Conservation (phyloP, 2,113 vertebrate species). For the Carassius auratus region DNA sequence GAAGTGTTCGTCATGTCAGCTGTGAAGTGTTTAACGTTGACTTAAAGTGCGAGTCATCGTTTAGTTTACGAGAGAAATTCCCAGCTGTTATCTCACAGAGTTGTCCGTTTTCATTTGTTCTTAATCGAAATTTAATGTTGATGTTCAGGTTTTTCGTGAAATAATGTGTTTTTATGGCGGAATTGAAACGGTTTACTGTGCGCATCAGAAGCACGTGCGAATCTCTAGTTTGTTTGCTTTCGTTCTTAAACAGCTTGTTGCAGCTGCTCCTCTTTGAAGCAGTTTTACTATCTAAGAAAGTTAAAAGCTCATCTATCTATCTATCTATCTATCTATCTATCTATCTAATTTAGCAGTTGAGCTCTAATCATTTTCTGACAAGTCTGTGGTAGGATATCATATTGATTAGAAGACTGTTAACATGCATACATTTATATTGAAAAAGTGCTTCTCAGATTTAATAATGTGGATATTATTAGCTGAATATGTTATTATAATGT, state of each 20-base stretch:
- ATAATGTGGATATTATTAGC: background rate
- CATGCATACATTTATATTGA: background rate
- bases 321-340: background rate
- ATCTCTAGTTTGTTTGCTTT: slow-evolving; percentile 38
- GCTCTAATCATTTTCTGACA: background rate
- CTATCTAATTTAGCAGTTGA: no score
- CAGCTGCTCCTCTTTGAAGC: slow-evolving; percentile 27
- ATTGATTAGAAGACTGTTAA: background rate
- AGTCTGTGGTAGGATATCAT: background rate
- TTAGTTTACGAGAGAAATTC: slow-evolving; percentile 16
- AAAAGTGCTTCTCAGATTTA: background rate
- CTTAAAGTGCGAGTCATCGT: background rate
- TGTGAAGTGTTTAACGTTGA: background rate
- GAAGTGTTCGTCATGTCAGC: background rate
- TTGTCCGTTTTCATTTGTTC: background rate
- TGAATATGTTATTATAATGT: background rate
- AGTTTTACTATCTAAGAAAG: slow-evolving; percentile 10
- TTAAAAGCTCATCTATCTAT: background rate
- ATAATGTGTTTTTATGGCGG: background rate
- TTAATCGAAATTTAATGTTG: background rate
- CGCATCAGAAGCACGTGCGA: slow-evolving; percentile 18
- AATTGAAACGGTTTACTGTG: background rate
- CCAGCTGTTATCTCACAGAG: background rate
- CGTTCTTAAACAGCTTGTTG: slow-evolving; percentile 39
- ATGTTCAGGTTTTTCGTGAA: background rate